A percentile compares a stretch with the other conserved stretches of the same genome.
phyloP scores from a whole-genome alignment of 64 coral and sea anemone genomes.

The Montipora sp. region DNA sequence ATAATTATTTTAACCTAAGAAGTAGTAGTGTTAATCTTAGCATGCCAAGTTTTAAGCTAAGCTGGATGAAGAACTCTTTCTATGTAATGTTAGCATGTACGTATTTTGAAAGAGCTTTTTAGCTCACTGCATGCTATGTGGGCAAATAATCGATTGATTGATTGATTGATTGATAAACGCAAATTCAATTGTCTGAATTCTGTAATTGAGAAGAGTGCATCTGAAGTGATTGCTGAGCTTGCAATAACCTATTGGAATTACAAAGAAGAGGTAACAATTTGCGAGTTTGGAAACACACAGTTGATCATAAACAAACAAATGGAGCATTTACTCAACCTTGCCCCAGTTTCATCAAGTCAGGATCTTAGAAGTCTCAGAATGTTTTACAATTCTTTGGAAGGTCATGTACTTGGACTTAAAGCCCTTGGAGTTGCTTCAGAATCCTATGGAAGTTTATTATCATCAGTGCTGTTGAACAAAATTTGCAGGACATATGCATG shows the following conservation, averaged over 20 bases:
- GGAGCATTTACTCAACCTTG: conserved; percentile 8
- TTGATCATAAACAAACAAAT: conserved; percentile 69
- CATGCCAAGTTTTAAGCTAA: too few relatives aligned
- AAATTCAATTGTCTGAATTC: conserved; percentile 69
- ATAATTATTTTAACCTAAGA: too few relatives aligned
- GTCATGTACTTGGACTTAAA: conserved; percentile 9
- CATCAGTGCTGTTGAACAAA: conserved; percentile 29
- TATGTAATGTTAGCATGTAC: too few relatives aligned
- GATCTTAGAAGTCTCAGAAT: background rate
- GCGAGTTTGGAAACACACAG: conserved; percentile 53
- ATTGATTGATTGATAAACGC: too few relatives aligned
- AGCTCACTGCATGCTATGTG: too few relatives aligned
- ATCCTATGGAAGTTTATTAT: conserved; percentile 21
- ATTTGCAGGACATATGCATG: background rate
- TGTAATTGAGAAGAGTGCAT: conserved; percentile 32
- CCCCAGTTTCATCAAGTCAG: background rate
- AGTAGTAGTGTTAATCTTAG: too few relatives aligned
- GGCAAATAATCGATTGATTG: too few relatives aligned
- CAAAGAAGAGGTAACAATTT: conserved; percentile 25
- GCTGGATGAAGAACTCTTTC: too few relatives aligned
- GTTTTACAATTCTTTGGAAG: conserved; percentile 7
- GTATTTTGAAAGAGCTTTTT: too few relatives aligned
- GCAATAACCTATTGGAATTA: conserved; percentile 63
- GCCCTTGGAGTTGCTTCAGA: conserved; percentile 38
- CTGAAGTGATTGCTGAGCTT: conserved; percentile 51